Evolutionary conservation across 2,888 invertebrate genomes (phyloP).

Genomic region (Sesamia inferens): DNA sequence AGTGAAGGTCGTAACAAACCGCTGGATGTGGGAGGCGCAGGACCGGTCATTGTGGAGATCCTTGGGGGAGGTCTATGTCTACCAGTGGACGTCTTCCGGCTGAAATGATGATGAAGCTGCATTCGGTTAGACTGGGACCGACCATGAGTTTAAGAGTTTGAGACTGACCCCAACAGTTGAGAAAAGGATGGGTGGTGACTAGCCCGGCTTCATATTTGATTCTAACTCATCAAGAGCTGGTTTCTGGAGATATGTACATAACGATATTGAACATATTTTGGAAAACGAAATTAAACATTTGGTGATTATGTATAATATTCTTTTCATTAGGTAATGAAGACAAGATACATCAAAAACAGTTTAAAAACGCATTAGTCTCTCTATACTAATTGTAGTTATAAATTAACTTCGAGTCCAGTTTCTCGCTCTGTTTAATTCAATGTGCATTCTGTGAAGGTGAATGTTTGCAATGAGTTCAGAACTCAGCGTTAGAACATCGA

Average conservation of each 20-base stretch:
- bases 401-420: slow-evolving; percentile 31
- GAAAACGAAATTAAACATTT: too few relatives aligned
- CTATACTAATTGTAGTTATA: slow-evolving; percentile 20
- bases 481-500: not conserved
- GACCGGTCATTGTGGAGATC: too few relatives aligned
- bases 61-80: not conserved
- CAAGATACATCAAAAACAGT: slow-evolving; percentile 9
- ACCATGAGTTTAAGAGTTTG: not conserved
- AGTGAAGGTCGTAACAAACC: too few relatives aligned
- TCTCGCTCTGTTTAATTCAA: slow-evolving; percentile 57
- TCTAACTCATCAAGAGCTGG: not conserved
- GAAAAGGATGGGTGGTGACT: not conserved
- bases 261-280: not conserved
- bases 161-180: not conserved
- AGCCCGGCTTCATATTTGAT: not conserved
- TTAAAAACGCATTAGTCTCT: slow-evolving; percentile 28
- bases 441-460: slow-evolving; percentile 28
- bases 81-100: too few relatives aligned
- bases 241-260: not conserved
- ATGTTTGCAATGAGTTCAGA: slow-evolving; percentile 24
- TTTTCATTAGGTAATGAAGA: not conserved
- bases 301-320: too few relatives aligned
- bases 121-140: not conserved
- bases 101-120: too few relatives aligned
- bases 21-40: too few relatives aligned